These are phyloP conservation scores for Contarinia nasturtii DNA, from an alignment of 1,140 invertebrate species.

Conservation along the genomic window DNA sequence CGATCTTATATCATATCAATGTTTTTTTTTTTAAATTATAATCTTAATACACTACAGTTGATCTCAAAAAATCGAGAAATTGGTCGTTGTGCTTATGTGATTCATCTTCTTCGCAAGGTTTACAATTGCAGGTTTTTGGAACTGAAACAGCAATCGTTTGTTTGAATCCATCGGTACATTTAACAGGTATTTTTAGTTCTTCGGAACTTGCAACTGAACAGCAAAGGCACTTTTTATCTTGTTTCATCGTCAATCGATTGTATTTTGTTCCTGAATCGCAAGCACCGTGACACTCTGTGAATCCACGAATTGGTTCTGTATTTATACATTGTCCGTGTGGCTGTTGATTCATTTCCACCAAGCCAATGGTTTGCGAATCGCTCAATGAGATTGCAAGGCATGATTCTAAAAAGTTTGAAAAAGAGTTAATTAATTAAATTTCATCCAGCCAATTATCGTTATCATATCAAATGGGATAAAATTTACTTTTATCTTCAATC, in stretches of 20 bases:
- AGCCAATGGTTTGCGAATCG: conserved; percentile 28
- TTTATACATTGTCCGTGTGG: conserved; percentile 41
- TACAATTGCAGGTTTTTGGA: background rate
- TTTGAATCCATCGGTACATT: conserved; percentile 15
- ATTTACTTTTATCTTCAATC: conserved; percentile 25
- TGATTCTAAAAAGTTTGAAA: conserved; percentile 23
- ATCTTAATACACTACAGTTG: too few relatives aligned
- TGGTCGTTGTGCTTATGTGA: too few relatives aligned
- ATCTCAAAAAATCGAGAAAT: too few relatives aligned
- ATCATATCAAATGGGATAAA: too few relatives aligned
- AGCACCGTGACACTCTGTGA: conserved; percentile 42
- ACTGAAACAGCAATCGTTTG: background rate
- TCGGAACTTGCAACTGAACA: conserved; percentile 17
- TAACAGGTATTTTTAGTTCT: conserved; percentile 15
- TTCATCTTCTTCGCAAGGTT: background rate
- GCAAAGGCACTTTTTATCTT: conserved; percentile 20
- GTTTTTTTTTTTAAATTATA: too few relatives aligned
- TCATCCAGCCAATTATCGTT: too few relatives aligned
- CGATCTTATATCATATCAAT: too few relatives aligned
- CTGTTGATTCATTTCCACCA: conserved; percentile 25
- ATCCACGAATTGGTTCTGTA: conserved; percentile 28
- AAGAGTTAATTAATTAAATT: too few relatives aligned
- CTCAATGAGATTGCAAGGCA: conserved; percentile 33
- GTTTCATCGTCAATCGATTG: conserved; percentile 30
- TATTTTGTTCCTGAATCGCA: conserved; percentile 45